phyloP scores from a whole-genome alignment of 2,113 vertebrate genomes.

The Podilymbus podiceps region DNA sequence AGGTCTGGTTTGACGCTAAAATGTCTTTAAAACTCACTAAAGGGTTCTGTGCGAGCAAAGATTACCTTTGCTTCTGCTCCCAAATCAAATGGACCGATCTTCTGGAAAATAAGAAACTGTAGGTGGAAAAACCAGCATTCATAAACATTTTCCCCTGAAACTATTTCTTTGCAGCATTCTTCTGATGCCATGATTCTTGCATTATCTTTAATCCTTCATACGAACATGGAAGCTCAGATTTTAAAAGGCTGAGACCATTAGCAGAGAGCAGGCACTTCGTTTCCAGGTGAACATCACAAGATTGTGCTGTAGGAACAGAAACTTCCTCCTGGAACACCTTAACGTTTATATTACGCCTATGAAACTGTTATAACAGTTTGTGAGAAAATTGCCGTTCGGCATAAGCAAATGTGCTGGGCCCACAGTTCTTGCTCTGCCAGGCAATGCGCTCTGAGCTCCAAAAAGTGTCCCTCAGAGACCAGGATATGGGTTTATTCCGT shows the following conservation, averaged over 20 bases:
- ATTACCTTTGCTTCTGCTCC: not conserved
- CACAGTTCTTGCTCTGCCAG: not conserved
- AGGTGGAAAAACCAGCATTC: not conserved
- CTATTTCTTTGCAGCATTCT: not conserved
- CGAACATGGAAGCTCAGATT: not conserved
- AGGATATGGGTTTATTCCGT: not conserved
- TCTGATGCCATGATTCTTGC: not conserved
- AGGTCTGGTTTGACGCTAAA: not conserved
- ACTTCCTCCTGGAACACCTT: not conserved
- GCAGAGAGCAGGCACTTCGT: not conserved
- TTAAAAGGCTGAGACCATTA: not conserved
- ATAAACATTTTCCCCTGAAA: not conserved
- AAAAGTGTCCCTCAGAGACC: not conserved
- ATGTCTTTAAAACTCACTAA: not conserved
- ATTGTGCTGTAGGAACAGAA: not conserved
- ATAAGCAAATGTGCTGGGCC: accelerated
- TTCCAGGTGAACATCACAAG: not conserved
- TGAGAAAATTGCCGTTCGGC: not conserved
- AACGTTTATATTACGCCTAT: accelerated
- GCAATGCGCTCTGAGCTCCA: not conserved
- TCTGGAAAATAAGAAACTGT: not conserved
- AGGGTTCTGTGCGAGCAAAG: accelerated
- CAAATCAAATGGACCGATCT: not conserved
- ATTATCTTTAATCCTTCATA: not conserved
- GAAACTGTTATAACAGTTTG: too few species aligned